Conservation (phyloP, 2,113 vertebrate genomes). For the Ailuropoda melanoleuca region DNA sequence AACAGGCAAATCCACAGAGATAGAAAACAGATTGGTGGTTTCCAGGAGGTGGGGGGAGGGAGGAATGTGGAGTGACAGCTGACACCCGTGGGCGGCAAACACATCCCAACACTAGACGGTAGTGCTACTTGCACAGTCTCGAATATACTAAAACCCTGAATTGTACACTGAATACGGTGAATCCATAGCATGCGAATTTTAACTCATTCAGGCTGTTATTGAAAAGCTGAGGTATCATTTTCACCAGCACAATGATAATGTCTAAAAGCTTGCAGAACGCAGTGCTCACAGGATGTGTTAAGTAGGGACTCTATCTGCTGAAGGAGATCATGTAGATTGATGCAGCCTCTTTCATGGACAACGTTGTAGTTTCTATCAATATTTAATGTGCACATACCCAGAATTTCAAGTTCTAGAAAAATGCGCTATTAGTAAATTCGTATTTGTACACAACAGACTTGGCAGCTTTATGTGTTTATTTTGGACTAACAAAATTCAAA, state of each 20-base stretch:
- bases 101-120: too few species aligned
- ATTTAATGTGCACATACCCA: background rate
- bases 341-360: background rate
- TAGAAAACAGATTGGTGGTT: background rate
- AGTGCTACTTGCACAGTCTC: background rate
- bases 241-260: background rate
- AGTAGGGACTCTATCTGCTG: background rate
- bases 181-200: too few species aligned
- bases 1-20: background rate
- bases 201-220: background rate
- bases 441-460: background rate
- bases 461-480: background rate
- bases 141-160: background rate
- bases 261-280: background rate
- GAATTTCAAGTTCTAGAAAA: background rate
- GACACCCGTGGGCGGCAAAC: fast-evolving
- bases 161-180: background rate
- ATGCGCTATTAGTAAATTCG: background rate
- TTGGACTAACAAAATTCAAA: background rate
- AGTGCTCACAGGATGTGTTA: background rate
- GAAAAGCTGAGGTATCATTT: background rate
- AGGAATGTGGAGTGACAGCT: too few species aligned
- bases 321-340: background rate
- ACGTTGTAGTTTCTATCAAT: background rate
- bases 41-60: background rate